phyloP scores from a whole-genome alignment of 2,888 invertebrate genomes.

The Parasteatoda lunata region DNA sequence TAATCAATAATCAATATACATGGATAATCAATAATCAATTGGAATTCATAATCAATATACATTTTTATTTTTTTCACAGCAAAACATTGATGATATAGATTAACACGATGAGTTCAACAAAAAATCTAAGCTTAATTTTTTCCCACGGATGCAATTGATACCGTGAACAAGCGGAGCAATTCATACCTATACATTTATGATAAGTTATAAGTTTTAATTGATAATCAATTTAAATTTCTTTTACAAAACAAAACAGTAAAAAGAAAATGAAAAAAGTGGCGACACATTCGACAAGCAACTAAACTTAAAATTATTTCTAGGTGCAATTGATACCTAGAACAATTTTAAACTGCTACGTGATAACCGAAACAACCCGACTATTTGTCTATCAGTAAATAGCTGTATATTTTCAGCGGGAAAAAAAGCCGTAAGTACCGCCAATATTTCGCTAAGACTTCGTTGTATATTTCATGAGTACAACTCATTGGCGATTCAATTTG shows the following conservation, averaged over 20 bases:
- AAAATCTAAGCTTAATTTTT: too few relatives aligned
- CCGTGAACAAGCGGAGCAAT: too few relatives aligned
- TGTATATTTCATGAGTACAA: conserved; percentile 40
- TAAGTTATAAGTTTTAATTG: too few relatives aligned
- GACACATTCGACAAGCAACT: not conserved
- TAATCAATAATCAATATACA: too few relatives aligned
- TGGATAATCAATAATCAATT: too few relatives aligned
- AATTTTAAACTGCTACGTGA: conserved; percentile 9
- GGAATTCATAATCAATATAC: too few relatives aligned
- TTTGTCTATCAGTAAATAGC: not conserved
- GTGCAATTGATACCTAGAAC: not conserved
- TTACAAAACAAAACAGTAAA: not conserved
- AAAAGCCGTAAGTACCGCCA: not conserved
- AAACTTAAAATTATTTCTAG: conserved; percentile 12
- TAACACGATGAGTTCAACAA: too few relatives aligned
- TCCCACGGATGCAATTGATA: too few relatives aligned
- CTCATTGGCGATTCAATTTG: conserved; percentile 59
- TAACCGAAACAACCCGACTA: conserved; percentile 8
- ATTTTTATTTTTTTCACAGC: too few relatives aligned
- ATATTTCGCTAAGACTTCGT: conserved; percentile 6
- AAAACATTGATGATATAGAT: too few relatives aligned
- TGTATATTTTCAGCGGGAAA: conserved; percentile 21
- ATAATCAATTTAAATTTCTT: not conserved
- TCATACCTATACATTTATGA: too few relatives aligned
- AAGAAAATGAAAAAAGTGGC: too few relatives aligned